Base-by-base conservation (phyloP, 2,888 invertebrate genomes). In the Ophion costatus region DNA sequence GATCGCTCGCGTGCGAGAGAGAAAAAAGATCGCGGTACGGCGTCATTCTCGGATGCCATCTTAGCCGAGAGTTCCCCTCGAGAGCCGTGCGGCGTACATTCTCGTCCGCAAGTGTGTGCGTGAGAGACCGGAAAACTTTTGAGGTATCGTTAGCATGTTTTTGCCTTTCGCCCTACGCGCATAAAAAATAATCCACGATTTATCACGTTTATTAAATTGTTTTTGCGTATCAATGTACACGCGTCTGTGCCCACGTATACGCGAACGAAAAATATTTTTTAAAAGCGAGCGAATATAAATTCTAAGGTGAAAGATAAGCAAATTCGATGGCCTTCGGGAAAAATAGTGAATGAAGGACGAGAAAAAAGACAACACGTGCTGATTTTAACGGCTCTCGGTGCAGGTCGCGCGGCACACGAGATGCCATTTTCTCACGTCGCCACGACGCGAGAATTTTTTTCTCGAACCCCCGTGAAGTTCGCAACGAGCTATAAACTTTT, bases 31-130 rank as follows among this genome's bases (percentile, higher is more conserved):
- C 77, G 67, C 88, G 84, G 86, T 89, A 90, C 92, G 91, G 92
- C 92, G 92, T 92, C 92, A 91, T 90, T 92, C 91, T 88, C 87
- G 92, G 92, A 90, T 92, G 92, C 92, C 92, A 92, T 92, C 90
- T 92, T 92, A 70, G 77, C 61, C 56, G 59, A 57, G 61, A n/a
- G 33, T 45, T 57, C 56, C 91, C 89, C 90, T 90, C 88, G 14
- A 45, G 10, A 64, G 51, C 90, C 82, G 90, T 91, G 89, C 88
- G 88, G 89, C 90, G 88, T 90, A 87, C 87, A 84, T 88, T 80
- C 69, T 45, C 64, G 9, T 56, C 17, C 24, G 85, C 83, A 80
- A 80, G 83, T 79, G 81, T 38, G 56, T n/a, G 42, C 24, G 42
- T n/a, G 17, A 56, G n/a, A 70, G 24, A n/a, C 24, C 22, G n/a